Conservation (phyloP, 2,797 vertebrate species). For the Myiotriccus ornatus region DNA sequence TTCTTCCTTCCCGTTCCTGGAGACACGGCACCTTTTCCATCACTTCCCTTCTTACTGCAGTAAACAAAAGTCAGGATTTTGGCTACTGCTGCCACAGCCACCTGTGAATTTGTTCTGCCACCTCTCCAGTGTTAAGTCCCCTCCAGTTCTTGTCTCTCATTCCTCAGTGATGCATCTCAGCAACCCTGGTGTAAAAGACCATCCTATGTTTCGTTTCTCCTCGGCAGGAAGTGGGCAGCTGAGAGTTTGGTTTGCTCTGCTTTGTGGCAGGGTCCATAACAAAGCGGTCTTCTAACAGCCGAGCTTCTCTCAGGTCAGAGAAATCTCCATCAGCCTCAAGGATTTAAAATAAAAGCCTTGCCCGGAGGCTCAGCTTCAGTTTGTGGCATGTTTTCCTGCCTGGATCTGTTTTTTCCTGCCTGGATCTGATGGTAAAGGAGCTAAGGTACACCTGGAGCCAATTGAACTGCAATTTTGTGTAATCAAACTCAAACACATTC, state of each 20-base stretch:
- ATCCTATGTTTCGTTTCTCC: not conserved
- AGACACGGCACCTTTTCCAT: not conserved
- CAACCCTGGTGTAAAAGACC: not conserved
- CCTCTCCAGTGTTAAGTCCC: not conserved
- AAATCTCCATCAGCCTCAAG: not conserved
- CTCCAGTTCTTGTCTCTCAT: not conserved
- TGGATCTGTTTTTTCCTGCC: not conserved
- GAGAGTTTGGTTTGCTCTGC: not conserved
- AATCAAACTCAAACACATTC: slow-evolving; percentile 43
- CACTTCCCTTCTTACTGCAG: not conserved
- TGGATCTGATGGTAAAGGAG: not conserved
- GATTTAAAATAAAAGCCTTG: not conserved
- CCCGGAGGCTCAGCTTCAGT: not conserved
- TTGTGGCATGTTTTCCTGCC: not conserved
- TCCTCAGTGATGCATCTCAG: not conserved
- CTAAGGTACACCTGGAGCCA: slow-evolving; percentile 15
- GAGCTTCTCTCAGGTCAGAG: not conserved
- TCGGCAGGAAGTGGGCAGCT: not conserved
- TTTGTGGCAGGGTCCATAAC: not conserved
- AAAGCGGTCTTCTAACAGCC: not conserved
- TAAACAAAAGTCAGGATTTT: not conserved
- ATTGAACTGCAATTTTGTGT: slow-evolving; percentile 13
- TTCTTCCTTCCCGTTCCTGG: not conserved
- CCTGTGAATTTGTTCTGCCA: not conserved
- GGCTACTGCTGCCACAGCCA: not conserved